Evolutionary conservation across 2,888 invertebrate genomes (phyloP), one percentile per base, ranked within the genome.

Genomic region (Ashinkailepas kermadecensis): DNA sequence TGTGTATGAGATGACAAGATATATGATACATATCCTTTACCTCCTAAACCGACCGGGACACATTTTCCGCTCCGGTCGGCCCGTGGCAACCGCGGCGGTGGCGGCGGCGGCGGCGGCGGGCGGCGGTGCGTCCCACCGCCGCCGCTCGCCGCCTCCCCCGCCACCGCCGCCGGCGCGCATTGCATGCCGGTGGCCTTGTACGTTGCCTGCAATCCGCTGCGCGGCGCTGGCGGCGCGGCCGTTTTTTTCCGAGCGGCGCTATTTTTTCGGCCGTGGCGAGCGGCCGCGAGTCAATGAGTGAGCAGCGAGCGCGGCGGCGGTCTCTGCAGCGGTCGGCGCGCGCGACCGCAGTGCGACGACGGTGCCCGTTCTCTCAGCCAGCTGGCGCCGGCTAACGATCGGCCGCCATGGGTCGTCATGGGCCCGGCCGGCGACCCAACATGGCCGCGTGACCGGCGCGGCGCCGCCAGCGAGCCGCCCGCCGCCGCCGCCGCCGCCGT

Each of bases 111-210:
- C 18, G 18, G 13, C 65, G 67, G 67, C 13, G 13, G 67, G 67
- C 23, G n/a, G n/a, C 13, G 18, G 62, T 18, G 8, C 18, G 62
- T 15, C 18, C 62, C 18, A 0, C 15, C 62, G 8, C 10, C 65
- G 9, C 65, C 23, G 21, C 12, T 23, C 39, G 23, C 39, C 12
- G 74, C 74, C 74, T 39, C 74, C 74, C 10, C 74, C 74, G 39
- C 74, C 74, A 54, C 74, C 74, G 74, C 54, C 54, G 18, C 74
- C 74, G 74, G 54, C 74, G 39, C 15, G 54, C 74, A 25, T 74
- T 74, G 74, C 74, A 74, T 74, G 74, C 74, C 74, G 74, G 54
- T 74, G 74, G 18, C 74, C 74, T 74, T 74, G 74, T 54, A 65
- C 8, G 54, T 74, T 74, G 74, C 8, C 54, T 74, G 74, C 74